phyloP scores from a whole-genome alignment of 2,797 vertebrate species.

The Takifugu ocellatus region DNA sequence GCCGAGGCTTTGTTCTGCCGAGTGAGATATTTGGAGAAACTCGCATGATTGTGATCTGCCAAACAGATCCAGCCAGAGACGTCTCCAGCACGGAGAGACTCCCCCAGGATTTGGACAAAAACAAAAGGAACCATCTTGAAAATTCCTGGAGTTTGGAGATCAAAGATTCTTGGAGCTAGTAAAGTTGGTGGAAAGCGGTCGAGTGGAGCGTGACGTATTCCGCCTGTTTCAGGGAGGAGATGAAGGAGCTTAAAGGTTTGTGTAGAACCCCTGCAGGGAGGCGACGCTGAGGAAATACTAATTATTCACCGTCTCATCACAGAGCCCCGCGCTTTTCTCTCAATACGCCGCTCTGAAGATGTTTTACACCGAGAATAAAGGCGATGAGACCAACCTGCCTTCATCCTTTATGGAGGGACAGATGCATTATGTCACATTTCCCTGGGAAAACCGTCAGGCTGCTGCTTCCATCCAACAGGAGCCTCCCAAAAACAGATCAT shows the following conservation, averaged over 20 bases:
- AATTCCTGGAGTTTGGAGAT: conserved; percentile 5
- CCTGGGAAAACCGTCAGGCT: too few species aligned
- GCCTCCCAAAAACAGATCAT: too few species aligned
- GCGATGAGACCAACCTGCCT: neutral
- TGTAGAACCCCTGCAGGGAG: conserved; percentile 21
- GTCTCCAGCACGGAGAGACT: neutral
- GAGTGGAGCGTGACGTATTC: conserved; percentile 17
- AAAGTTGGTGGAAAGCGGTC: conserved; percentile 5
- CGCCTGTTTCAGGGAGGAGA: conserved; percentile 27
- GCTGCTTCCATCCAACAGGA: too few species aligned
- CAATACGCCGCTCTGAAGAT: neutral
- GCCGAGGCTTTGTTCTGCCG: conserved; percentile 18
- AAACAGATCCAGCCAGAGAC: conserved; percentile 12
- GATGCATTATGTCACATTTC: too few species aligned
- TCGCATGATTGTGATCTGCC: conserved; percentile 9
- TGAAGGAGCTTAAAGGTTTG: conserved; percentile 24
- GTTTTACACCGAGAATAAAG: neutral
- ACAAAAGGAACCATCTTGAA: neutral
- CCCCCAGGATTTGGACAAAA: neutral
- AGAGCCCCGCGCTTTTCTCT: conserved; percentile 4
- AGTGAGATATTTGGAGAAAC: conserved; percentile 9
- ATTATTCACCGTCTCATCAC: conserved; percentile 24
- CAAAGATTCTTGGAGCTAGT: neutral
- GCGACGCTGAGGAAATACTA: conserved; percentile 27
- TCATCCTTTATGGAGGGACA: too few species aligned